Evolutionary conservation across 2,888 invertebrate species (phyloP).

Genomic region (Ornithoptera alexandrae): DNA sequence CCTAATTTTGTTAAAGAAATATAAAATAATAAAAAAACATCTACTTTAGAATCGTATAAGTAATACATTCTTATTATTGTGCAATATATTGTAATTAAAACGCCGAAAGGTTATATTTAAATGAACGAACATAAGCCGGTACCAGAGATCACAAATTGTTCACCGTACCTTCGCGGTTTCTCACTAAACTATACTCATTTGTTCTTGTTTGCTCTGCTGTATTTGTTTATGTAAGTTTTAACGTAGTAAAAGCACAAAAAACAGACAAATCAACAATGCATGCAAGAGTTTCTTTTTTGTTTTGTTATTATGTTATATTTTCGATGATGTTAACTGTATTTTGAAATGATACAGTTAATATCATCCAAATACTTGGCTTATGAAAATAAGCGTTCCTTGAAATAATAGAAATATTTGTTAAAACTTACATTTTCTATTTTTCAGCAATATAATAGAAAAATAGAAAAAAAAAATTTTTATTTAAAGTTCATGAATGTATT

Average conservation of each 20-base stretch:
- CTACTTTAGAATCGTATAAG: too few species aligned
- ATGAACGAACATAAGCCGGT: constrained; percentile 44
- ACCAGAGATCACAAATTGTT: constrained; percentile 58
- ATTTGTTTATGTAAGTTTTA: constrained; percentile 46
- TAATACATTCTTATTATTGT: background rate
- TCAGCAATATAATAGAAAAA: too few species aligned
- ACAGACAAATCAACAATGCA: constrained; percentile 3
- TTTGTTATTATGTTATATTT: background rate
- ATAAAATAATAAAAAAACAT: background rate
- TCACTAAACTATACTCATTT: constrained; percentile 61
- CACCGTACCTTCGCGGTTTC: constrained; percentile 55
- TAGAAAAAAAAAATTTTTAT: too few species aligned
- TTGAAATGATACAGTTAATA: background rate
- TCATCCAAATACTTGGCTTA: background rate
- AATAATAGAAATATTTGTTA: too few species aligned
- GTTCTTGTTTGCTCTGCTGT: constrained; percentile 55
- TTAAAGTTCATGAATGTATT: background rate
- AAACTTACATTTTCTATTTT: too few species aligned
- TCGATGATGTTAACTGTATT: background rate
- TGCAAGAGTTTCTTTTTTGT: background rate
- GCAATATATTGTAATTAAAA: constrained; percentile 9
- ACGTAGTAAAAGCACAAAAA: constrained; percentile 13
- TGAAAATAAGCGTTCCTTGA: too few species aligned
- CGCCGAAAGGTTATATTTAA: constrained; percentile 40
- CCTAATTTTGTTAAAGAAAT: background rate